Conservation (phyloP, 2,888 invertebrate species). For the Lysandra coridon region DNA sequence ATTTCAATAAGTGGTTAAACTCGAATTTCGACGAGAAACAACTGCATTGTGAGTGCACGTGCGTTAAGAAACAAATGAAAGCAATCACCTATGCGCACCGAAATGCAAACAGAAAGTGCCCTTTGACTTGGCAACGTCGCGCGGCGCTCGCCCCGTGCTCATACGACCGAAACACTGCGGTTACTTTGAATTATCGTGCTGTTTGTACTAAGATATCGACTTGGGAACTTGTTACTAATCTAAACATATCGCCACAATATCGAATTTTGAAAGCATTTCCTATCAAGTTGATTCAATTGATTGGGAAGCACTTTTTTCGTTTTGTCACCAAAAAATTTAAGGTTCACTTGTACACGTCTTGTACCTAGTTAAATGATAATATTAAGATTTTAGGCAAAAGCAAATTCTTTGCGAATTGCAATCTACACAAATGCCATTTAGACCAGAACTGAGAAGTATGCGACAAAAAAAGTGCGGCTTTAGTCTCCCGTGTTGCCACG, state of each 20-base stretch:
- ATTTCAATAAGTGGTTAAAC: conserved; percentile 39
- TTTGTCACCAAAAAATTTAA: too few species aligned
- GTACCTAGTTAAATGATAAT: too few species aligned
- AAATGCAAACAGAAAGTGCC: conserved; percentile 50
- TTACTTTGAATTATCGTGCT: background rate
- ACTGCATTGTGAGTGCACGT: conserved; percentile 40
- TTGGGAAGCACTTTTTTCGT: too few species aligned
- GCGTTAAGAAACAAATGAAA: conserved; percentile 44
- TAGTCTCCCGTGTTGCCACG: background rate
- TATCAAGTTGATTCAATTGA: background rate
- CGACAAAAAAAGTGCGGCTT: too few species aligned
- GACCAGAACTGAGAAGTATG: too few species aligned
- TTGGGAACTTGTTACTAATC: background rate
- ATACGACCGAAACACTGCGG: background rate
- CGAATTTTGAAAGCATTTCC: background rate
- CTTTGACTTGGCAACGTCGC: conserved; percentile 60
- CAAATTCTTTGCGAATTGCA: background rate
- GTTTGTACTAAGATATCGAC: conserved; percentile 36
- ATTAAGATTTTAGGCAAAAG: background rate
- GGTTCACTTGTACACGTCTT: too few species aligned
- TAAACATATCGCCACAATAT: background rate
- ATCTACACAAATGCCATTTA: background rate
- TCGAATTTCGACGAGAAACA: conserved; percentile 38
- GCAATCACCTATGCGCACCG: conserved; percentile 44
- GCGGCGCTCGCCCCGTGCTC: conserved; percentile 33